Percentiles rank a stretch among this genome's conserved stretches.
Conservation (phyloP, 2,888 invertebrate species). For the Melanostoma mellinum region DNA sequence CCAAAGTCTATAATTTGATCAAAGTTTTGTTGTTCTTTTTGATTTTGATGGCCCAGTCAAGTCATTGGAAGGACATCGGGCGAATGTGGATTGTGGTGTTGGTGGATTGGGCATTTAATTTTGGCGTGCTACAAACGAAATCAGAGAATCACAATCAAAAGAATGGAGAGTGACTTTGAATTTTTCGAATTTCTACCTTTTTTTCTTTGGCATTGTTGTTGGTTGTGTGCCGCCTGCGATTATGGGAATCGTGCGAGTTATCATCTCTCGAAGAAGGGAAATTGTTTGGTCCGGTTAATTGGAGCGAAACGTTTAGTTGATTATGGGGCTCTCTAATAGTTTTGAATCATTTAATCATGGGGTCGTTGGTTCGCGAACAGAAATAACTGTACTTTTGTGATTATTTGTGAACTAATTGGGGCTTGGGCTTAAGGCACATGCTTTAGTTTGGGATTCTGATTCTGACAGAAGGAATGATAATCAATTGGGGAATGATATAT, state of each 20-base stretch:
- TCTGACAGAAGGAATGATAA: constrained; percentile 19
- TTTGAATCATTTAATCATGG: constrained; percentile 69
- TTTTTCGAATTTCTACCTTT: constrained; percentile 45
- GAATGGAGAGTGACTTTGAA: constrained; percentile 64
- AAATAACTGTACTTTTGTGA: constrained; percentile 67
- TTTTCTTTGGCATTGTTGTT: constrained; percentile 15
- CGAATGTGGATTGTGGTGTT: background rate
- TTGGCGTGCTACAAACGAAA: constrained; percentile 43
- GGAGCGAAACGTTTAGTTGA: constrained; percentile 73
- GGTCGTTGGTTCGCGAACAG: constrained; percentile 56
- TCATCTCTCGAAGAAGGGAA: constrained; percentile 13
- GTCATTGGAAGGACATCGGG: constrained; percentile 46
- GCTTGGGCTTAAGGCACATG: constrained; percentile 42
- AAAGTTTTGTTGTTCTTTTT: constrained; percentile 13
- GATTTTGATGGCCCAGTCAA: background rate
- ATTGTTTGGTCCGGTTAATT: constrained; percentile 73
- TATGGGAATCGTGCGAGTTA: constrained; percentile 36
- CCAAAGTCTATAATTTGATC: constrained; percentile 59
- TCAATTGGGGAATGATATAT: constrained; percentile 27
- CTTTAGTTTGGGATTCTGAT: constrained; percentile 7
- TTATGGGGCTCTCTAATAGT: constrained; percentile 71
- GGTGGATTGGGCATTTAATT: constrained; percentile 53
- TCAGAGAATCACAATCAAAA: constrained; percentile 62
- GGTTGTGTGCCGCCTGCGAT: constrained; percentile 17
- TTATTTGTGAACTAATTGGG: constrained; percentile 54